A percentile compares a stretch with the other conserved stretches of the same genome.
phyloP scores from a whole-genome alignment of 1,140 invertebrate species.

The Drosophila sp. region DNA sequence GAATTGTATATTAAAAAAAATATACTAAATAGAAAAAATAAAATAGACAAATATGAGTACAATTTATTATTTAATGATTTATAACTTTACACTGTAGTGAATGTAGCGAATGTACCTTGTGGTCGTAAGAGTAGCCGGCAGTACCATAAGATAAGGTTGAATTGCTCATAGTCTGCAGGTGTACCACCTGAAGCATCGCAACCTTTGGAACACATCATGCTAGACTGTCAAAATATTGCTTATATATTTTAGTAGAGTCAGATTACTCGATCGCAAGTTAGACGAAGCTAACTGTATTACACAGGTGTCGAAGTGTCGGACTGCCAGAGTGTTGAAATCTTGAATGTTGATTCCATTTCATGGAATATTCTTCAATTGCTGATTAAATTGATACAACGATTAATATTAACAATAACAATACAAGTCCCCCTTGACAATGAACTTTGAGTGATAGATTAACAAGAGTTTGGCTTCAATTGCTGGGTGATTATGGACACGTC shows the following conservation, averaged over 20 bases:
- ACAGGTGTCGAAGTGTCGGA: neutral
- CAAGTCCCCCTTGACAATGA: constrained; percentile 15
- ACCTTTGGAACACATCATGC: constrained; percentile 23
- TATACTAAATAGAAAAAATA: too few species aligned
- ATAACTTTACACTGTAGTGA: too few species aligned
- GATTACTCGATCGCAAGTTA: neutral
- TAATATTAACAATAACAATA: neutral
- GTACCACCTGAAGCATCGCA: constrained; percentile 15
- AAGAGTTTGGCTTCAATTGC: too few species aligned
- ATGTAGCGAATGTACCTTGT: neutral
- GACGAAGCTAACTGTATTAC: neutral
- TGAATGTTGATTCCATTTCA: neutral
- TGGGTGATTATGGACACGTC: constrained; percentile 2
- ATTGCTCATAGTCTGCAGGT: constrained; percentile 10
- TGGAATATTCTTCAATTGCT: neutral
- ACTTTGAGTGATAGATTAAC: constrained; percentile 13
- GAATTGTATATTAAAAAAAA: too few species aligned
- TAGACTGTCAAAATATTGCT: constrained; percentile 11
- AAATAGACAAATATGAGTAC: too few species aligned
- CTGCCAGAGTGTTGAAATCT: neutral
- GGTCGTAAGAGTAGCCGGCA: neutral
- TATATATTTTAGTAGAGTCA: neutral
- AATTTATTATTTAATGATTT: too few species aligned
- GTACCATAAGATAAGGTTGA: neutral
- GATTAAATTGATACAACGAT: neutral